phyloP scores from a whole-genome alignment of 2,113 vertebrate species.

The Raja brachyura region DNA sequence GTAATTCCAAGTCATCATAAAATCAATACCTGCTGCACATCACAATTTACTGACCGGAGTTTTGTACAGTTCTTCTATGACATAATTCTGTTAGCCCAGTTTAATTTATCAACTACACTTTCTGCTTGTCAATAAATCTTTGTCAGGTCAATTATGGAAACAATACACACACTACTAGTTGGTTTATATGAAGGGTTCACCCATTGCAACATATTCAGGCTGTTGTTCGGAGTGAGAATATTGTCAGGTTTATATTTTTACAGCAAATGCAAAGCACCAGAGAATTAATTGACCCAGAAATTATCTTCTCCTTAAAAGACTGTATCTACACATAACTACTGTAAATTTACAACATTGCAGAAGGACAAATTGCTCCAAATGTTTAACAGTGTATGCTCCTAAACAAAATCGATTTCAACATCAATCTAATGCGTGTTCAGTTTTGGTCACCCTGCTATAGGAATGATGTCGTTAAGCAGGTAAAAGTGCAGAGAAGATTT shows the following conservation, averaged over 20 bases:
- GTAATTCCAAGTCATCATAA: too few relatives aligned
- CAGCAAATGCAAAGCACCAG: background rate
- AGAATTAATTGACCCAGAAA: background rate
- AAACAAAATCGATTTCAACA: background rate
- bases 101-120: background rate
- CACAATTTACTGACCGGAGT: background rate
- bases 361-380: background rate
- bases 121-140: background rate
- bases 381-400: background rate
- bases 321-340: background rate
- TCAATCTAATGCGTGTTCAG: background rate
- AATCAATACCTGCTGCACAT: background rate
- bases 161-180: too few relatives aligned
- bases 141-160: background rate
- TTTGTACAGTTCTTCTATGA: background rate
- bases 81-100: background rate
- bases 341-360: background rate
- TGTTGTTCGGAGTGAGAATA: background rate
- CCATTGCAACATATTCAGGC: background rate
- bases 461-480: too few relatives aligned
- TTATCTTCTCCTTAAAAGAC: background rate
- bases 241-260: background rate
- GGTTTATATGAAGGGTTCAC: background rate
- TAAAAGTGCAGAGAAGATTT: too few relatives aligned
- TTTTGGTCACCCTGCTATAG: too few relatives aligned